phyloP scores from a whole-genome alignment of 23 tunicate species.

The Ascidia mentula region DNA sequence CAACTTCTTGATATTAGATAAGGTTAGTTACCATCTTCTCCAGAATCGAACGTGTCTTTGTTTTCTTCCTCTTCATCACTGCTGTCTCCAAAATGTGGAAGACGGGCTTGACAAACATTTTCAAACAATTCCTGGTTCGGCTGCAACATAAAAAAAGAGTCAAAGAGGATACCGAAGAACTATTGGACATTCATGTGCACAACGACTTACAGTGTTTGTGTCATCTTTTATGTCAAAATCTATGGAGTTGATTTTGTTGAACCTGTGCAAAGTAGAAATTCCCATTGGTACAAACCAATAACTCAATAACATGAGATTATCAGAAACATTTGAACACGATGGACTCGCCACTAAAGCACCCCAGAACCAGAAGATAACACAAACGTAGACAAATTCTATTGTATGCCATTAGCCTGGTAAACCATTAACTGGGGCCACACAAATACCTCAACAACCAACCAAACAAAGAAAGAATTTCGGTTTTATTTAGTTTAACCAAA shows the following conservation, averaged over 20 bases:
- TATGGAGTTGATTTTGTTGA: conserved; percentile 73
- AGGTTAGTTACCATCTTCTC: conserved; percentile 19
- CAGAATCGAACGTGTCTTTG: conserved; percentile 52
- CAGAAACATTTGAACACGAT: no score
- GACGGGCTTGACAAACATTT: conserved; percentile 55
- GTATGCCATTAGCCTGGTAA: no score
- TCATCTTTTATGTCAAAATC: conserved; percentile 76
- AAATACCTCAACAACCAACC: no score
- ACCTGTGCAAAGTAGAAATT: conserved; percentile 42
- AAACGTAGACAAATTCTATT: no score
- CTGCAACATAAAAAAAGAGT: conserved; percentile 25
- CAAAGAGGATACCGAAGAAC: not conserved
- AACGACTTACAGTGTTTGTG: conserved; percentile 56
- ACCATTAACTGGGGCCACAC: no score
- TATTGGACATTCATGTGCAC: no score
- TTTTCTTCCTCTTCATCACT: conserved; percentile 79
- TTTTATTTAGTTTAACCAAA: no score
- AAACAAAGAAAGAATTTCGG: no score
- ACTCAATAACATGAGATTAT: no score
- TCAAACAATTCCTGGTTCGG: conserved; percentile 55
- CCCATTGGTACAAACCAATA: no score
- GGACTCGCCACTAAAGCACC: no score
- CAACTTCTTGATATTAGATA: conserved; percentile 27
- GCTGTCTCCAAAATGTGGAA: conserved; percentile 62
- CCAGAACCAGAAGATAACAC: no score